phyloP scores from a whole-genome alignment of 2,797 vertebrate genomes.

The Rhinatrema bivittatum region DNA sequence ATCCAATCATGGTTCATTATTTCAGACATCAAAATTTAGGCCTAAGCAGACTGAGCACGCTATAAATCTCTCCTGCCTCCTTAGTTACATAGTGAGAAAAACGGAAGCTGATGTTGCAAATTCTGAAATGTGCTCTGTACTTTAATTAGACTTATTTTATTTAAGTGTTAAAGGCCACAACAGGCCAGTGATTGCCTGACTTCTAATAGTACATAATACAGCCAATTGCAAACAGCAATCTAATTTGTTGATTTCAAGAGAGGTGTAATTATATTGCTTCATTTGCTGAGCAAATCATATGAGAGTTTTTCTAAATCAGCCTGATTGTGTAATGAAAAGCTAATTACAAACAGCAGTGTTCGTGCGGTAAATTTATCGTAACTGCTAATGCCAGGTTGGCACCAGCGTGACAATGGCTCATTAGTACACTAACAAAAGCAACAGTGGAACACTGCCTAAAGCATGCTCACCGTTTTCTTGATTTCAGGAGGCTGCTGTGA shows the following conservation, averaged over 20 bases:
- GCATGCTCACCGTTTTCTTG: slow-evolving; percentile 24
- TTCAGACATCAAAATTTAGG: neutral
- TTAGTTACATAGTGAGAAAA: slow-evolving; percentile 35
- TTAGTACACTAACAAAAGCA: slow-evolving; percentile 66
- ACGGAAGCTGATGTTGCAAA: slow-evolving; percentile 27
- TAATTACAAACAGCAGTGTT: slow-evolving; percentile 75
- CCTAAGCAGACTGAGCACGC: slow-evolving; percentile 11
- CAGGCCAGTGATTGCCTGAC: slow-evolving; percentile 37
- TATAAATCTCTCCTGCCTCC: slow-evolving; percentile 23
- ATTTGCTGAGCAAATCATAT: slow-evolving; percentile 70
- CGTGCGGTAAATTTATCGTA: slow-evolving; percentile 64
- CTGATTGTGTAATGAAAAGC: slow-evolving; percentile 77
- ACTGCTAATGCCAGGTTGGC: slow-evolving; percentile 66
- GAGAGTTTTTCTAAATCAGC: slow-evolving; percentile 66
- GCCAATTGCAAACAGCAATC: slow-evolving; percentile 60
- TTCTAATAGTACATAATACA: slow-evolving; percentile 49
- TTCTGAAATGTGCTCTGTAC: slow-evolving; percentile 37
- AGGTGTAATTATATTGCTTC: slow-evolving; percentile 72
- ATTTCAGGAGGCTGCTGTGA: slow-evolving; percentile 29
- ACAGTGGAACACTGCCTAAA: slow-evolving; percentile 45
- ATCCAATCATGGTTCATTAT: neutral
- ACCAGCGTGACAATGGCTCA: slow-evolving; percentile 58
- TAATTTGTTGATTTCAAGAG: slow-evolving; percentile 73
- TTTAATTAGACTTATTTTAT: slow-evolving; percentile 55
- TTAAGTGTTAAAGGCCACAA: slow-evolving; percentile 49